Conservation (phyloP, 2,888 invertebrate species). For the Hofmannophila pseudospretella region DNA sequence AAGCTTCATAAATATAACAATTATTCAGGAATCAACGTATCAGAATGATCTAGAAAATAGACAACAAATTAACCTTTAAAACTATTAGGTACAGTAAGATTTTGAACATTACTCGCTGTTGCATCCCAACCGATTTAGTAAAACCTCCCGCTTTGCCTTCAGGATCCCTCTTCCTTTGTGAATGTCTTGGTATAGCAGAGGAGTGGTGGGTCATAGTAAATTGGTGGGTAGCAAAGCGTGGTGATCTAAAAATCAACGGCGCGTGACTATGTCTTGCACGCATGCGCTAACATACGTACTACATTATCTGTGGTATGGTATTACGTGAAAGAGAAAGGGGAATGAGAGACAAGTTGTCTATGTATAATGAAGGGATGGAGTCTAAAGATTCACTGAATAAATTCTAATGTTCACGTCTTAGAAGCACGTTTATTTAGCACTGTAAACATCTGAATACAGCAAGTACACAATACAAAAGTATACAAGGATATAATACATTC, state of each 20-base stretch:
- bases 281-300: constrained; percentile 1
- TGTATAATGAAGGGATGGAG: not conserved
- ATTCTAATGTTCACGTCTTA: too few species aligned
- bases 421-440: too few species aligned
- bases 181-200: constrained; percentile 5
- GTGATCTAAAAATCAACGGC: constrained; percentile 35
- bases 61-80: not conserved
- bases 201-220: constrained; percentile 5
- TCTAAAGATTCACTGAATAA: too few species aligned
- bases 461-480: too few species aligned
- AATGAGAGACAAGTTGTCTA: not conserved
- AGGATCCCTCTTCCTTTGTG: not conserved
- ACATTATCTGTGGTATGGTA: not conserved
- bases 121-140: not conserved
- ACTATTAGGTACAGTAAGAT: not conserved
- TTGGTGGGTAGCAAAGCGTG: constrained; percentile 21
- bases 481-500: too few species aligned
- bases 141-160: too few species aligned
- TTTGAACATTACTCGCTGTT: not conserved
- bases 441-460: too few species aligned
- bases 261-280: constrained; percentile 24
- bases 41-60: not conserved
- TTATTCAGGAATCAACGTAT: not conserved
- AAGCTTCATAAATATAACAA: too few species aligned
- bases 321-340: constrained; percentile 2